Percentiles rank a stretch among this genome's conserved stretches.
phyloP scores from a whole-genome alignment of 92 coral and sea anemone species.

The Epizoanthus scotinus region DNA sequence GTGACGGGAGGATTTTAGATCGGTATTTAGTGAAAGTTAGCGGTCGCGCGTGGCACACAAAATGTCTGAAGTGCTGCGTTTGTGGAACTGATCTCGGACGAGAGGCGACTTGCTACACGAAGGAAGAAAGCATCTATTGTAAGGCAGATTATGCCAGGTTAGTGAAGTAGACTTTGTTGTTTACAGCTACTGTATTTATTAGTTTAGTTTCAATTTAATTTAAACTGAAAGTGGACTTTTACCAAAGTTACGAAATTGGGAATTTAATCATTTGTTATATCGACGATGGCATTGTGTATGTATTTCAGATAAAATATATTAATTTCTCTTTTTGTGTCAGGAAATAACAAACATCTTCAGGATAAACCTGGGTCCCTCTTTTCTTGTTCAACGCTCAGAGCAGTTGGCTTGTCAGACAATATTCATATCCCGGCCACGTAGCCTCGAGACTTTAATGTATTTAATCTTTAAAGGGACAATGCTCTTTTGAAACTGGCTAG shows the following conservation, averaged over 20 bases:
- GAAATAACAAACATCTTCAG: neutral
- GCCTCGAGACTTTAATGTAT: conserved; percentile 13
- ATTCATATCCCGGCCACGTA: neutral
- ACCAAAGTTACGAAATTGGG: conserved; percentile 17
- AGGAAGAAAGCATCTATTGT: conserved; percentile 93
- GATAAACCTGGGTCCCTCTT: neutral
- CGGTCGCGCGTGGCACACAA: conserved; percentile 93
- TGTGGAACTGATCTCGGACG: conserved; percentile 87
- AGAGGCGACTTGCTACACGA: conserved; percentile 99
- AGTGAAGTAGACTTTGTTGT: neutral
- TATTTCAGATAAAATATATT: conserved; percentile 24
- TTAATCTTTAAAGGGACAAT: conserved; percentile 14
- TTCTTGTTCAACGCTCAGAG: neutral
- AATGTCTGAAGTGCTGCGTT: conserved; percentile 86
- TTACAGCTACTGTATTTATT: conserved; percentile 1
- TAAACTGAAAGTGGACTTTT: conserved; percentile 13
- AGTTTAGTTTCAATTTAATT: conserved; percentile 17
- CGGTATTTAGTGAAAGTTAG: conserved; percentile 96
- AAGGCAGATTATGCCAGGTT: conserved; percentile 98
- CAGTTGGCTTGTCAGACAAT: neutral
- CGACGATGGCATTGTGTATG: conserved; percentile 11
- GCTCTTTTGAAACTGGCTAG: neutral
- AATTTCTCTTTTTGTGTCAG: conserved; percentile 22
- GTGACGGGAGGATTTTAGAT: conserved; percentile 88
- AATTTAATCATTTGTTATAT: conserved; percentile 28